Conservation (phyloP, 2,888 invertebrate genomes). For the Oscheius sp. region DNA sequence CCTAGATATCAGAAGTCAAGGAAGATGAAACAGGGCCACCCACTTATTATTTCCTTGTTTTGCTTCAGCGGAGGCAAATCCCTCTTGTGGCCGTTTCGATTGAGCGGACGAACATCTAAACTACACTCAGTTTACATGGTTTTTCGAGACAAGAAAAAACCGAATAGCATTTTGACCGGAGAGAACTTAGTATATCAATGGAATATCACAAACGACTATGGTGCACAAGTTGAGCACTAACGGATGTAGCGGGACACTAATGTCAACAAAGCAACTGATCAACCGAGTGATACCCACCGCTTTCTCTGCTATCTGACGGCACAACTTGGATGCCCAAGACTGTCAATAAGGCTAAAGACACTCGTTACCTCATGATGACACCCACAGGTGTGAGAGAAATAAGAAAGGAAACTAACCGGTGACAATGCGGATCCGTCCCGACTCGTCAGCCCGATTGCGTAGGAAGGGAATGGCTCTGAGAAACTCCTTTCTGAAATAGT, state of each 20-base stretch:
- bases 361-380: background rate
- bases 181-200: background rate
- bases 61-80: background rate
- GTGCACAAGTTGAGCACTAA: background rate
- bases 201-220: background rate
- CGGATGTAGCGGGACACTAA: background rate
- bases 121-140: background rate
- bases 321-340: conserved; percentile 16
- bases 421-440: conserved; percentile 30
- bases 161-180: background rate
- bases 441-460: conserved; percentile 21
- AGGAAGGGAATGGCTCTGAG: conserved; percentile 62
- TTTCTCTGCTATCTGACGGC: conserved; percentile 19
- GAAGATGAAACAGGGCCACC: background rate
- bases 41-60: conserved; percentile 15
- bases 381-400: background rate
- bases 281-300: conserved; percentile 13
- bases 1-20: background rate
- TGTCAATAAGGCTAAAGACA: conserved; percentile 26
- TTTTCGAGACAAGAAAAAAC: background rate
- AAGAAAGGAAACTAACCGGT: conserved; percentile 21
- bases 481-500: conserved; percentile 65
- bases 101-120: conserved; percentile 17
- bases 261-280: conserved; percentile 4
- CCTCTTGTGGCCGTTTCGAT: background rate